Evolutionary conservation across 2,113 vertebrate species (phyloP).

Genomic region (Gasterosteus nipponicus): DNA sequence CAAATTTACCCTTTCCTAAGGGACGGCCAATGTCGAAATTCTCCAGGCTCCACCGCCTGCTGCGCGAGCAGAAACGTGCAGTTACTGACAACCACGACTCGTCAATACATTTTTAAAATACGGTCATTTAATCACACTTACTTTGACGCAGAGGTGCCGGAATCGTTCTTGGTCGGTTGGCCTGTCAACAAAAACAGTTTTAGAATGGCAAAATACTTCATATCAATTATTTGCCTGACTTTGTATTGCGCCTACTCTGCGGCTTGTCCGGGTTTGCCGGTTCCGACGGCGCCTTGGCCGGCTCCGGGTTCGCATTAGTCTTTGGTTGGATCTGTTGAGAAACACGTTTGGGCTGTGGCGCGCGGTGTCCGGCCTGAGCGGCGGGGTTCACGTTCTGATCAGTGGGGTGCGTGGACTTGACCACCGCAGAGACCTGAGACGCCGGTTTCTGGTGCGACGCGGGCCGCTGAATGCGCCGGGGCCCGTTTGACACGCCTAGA

Average conservation of each 20-base stretch:
- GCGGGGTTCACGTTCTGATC: conserved; percentile 71
- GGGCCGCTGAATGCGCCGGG: conserved; percentile 82
- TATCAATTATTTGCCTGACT: neutral
- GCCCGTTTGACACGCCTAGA: conserved; percentile 82
- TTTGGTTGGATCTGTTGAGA: conserved; percentile 49
- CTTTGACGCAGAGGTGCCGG: conserved; percentile 38
- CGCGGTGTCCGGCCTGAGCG: conserved; percentile 36
- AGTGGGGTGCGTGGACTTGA: conserved; percentile 26
- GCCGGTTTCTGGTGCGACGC: conserved; percentile 64
- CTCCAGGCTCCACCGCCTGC: conserved; percentile 91
- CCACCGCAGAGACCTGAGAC: conserved; percentile 31
- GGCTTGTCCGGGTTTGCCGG: conserved; percentile 69
- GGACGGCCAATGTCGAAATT: conserved; percentile 96
- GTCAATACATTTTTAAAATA: neutral
- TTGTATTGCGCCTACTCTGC: conserved; percentile 57
- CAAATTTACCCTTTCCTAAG: conserved; percentile 96
- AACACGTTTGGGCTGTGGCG: conserved; percentile 39
- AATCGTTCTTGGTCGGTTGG: conserved; percentile 51
- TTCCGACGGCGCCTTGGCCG: conserved; percentile 31
- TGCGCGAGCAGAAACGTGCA: conserved; percentile 48
- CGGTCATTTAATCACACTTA: neutral
- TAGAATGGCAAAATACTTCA: neutral
- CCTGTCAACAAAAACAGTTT: conserved; percentile 39
- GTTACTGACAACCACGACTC: neutral
- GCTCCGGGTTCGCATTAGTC: conserved; percentile 50